Evolutionary conservation across 2,113 vertebrate genomes (phyloP).

Genomic region (Triplophysa rosa): DNA sequence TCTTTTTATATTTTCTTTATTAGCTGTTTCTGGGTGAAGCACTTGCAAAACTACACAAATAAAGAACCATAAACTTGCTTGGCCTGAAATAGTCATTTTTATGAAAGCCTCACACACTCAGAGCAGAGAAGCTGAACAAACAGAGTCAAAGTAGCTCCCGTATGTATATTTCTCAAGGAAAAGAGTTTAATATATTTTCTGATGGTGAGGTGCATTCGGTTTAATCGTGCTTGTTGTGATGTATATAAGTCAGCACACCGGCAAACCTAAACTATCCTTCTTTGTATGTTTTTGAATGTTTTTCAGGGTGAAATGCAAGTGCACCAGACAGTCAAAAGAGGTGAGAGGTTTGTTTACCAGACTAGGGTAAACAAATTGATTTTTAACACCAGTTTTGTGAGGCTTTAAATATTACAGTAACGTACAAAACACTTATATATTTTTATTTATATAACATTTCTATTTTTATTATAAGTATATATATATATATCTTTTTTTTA

Average conservation of each 20-base stretch:
- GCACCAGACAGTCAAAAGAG: conserved; percentile 61
- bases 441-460: too few relatives aligned
- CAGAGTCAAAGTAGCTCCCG: conserved; percentile 45
- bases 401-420: too few relatives aligned
- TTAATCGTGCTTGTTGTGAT: conserved; percentile 47
- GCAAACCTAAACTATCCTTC: not conserved
- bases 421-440: too few relatives aligned
- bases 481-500: too few relatives aligned
- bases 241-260: conserved; percentile 5
- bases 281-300: conserved; percentile 56
- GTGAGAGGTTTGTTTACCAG: conserved; percentile 53
- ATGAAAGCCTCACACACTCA: conserved; percentile 60
- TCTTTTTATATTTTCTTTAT: conserved; percentile 68
- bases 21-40: conserved; percentile 65
- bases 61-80: conserved; percentile 60
- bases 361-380: conserved; percentile 55
- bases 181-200: conserved; percentile 43
- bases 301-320: conserved; percentile 47
- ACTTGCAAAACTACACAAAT: conserved; percentile 67
- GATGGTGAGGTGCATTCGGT: conserved; percentile 48
- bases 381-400: conserved; percentile 61
- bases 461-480: too few relatives aligned
- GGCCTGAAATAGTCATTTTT: conserved; percentile 62
- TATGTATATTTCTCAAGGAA: conserved; percentile 30
- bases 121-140: conserved; percentile 58